These are phyloP conservation scores for Exephanes ischioxanthus DNA, from an alignment of 2,888 invertebrate species.

Conservation along the genomic window DNA sequence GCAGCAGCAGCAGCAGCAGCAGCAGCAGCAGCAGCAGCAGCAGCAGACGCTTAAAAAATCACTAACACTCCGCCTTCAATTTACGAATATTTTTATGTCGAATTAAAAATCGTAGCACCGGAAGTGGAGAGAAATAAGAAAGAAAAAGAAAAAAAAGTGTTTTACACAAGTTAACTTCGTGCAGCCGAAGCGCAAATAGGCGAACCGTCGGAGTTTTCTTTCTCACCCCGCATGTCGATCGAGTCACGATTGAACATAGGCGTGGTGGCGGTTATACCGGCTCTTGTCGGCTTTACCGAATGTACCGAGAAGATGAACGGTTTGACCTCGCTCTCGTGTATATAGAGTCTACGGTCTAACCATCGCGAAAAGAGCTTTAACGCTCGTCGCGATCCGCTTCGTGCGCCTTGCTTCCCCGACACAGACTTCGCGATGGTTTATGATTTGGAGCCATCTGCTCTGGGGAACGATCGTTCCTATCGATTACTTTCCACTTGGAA, in stretches of 20 bases:
- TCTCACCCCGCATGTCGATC: slow-evolving; percentile 69
- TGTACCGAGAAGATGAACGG: slow-evolving; percentile 77
- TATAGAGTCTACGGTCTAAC: slow-evolving; percentile 46
- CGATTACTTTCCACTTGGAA: slow-evolving; percentile 61
- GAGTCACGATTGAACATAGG: slow-evolving; percentile 81
- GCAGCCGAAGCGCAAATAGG: slow-evolving; percentile 2
- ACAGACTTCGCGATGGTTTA: slow-evolving; percentile 59
- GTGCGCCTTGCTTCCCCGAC: slow-evolving; percentile 47
- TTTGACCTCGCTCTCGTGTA: slow-evolving; percentile 73
- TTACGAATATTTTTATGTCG: background rate
- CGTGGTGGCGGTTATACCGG: slow-evolving; percentile 75
- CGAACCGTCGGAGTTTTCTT: slow-evolving; percentile 30
- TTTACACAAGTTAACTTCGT: slow-evolving; percentile 8
- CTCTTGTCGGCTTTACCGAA: slow-evolving; percentile 62
- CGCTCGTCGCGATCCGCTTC: slow-evolving; percentile 62
- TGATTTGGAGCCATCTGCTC: slow-evolving; percentile 71
- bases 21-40: too few relatives aligned
- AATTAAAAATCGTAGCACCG: background rate
- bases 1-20: too few relatives aligned
- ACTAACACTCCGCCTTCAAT: background rate
- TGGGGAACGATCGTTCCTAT: slow-evolving; percentile 69
- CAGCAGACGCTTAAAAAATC: background rate
- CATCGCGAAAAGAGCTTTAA: slow-evolving; percentile 61
- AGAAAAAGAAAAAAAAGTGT: background rate
- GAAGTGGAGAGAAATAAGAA: background rate